These are phyloP conservation scores for Coptotermes formosanus DNA, from an alignment of 1,140 invertebrate species.

Conservation along the genomic window DNA sequence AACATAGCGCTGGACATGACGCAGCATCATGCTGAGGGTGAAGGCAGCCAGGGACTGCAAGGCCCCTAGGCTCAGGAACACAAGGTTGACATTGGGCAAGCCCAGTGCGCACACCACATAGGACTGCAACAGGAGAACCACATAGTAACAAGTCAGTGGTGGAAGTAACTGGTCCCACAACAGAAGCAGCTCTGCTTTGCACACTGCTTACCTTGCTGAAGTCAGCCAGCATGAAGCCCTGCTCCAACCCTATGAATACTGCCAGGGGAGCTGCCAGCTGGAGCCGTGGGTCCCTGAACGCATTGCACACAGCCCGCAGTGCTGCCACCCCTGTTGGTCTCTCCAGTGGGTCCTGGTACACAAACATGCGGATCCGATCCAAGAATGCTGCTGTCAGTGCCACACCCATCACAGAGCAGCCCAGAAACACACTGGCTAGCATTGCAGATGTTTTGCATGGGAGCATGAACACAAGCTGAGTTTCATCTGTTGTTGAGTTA, in stretches of 20 bases:
- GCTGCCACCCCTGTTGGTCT: conserved; percentile 24
- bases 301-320: conserved; percentile 24
- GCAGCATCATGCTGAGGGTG: conserved; percentile 66
- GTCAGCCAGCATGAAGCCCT: conserved; percentile 70
- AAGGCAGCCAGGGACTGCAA: conserved; percentile 65
- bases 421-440: conserved; percentile 54
- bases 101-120: conserved; percentile 65
- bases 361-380: conserved; percentile 48
- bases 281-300: conserved; percentile 54
- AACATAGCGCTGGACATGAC: conserved; percentile 60
- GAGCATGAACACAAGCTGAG: conserved; percentile 38
- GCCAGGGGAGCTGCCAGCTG: conserved; percentile 62
- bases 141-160: neutral
- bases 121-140: conserved; percentile 47
- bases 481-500: neutral
- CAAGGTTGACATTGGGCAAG: conserved; percentile 61
- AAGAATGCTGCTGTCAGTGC: conserved; percentile 54
- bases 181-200: no score
- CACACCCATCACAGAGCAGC: conserved; percentile 53
- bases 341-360: conserved; percentile 48
- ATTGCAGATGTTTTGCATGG: conserved; percentile 49
- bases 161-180: conserved; percentile 49
- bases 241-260: conserved; percentile 69
- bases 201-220: conserved; percentile 48
- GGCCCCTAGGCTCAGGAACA: conserved; percentile 62